Evolutionary conservation across 2,888 invertebrate genomes (phyloP).

Genomic region (Cordilura impudica): DNA sequence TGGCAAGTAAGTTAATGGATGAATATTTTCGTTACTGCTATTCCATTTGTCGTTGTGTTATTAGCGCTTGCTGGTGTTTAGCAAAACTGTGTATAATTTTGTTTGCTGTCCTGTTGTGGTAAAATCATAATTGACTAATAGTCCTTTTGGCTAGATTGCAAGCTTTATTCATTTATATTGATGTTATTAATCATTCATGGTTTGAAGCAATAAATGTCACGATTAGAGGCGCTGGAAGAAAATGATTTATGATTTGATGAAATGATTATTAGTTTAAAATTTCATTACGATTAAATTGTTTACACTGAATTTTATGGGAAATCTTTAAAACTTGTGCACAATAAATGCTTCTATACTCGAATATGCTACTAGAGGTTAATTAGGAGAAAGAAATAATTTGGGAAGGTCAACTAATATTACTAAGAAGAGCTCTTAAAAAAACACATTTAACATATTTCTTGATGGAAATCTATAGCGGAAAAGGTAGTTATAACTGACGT

Average conservation of each 20-base stretch:
- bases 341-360: no score
- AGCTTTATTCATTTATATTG: constrained; percentile 46
- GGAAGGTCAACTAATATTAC: no score
- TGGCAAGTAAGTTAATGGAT: background rate
- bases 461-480: no score
- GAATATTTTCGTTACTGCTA: background rate
- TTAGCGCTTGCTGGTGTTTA: background rate
- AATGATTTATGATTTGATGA: constrained; percentile 12
- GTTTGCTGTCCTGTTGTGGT: constrained; percentile 10
- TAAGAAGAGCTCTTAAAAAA: no score
- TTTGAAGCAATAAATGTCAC: constrained; percentile 15
- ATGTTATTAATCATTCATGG: constrained; percentile 52
- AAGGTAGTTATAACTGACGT: no score
- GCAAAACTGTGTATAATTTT: background rate
- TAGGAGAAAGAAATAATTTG: no score
- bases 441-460: no score
- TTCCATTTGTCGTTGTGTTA: background rate
- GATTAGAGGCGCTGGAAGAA: background rate
- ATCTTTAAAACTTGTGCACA: background rate
- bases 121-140: constrained; percentile 57
- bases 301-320: constrained; percentile 10
- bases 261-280: constrained; percentile 6
- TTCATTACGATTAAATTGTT: constrained; percentile 20
- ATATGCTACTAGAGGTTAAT: no score
- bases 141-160: constrained; percentile 55